Percentiles rank a stretch among this genome's conserved stretches.
phyloP scores from a whole-genome alignment of 2,113 vertebrate genomes.

The Anser cygnoides region DNA sequence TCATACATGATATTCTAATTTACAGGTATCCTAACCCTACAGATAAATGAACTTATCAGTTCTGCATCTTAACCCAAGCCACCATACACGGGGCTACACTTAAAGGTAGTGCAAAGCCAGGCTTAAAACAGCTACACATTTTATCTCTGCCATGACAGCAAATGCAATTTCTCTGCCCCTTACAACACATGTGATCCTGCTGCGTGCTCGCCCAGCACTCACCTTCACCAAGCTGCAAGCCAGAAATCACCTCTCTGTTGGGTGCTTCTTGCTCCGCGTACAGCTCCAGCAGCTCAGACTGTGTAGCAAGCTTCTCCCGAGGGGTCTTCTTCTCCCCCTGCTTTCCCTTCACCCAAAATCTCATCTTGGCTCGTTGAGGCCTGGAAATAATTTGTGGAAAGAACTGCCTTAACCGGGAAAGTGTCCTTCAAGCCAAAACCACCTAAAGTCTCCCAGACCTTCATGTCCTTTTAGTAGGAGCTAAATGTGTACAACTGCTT shows the following conservation, averaged over 20 bases:
- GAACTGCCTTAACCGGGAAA: background rate
- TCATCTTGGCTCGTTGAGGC: conserved; percentile 89
- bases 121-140: background rate
- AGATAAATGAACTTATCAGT: background rate
- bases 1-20: accelerated
- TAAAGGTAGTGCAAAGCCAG: background rate
- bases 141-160: accelerated
- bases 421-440: background rate
- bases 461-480: background rate
- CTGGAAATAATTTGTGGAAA: conserved; percentile 68
- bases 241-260: conserved; percentile 66
- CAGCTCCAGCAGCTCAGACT: conserved; percentile 79
- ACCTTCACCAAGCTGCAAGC: conserved; percentile 85
- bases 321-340: conserved; percentile 88
- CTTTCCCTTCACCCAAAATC: conserved; percentile 93
- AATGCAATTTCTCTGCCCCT: background rate
- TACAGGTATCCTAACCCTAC: background rate
- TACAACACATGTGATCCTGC: accelerated
- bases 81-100: accelerated
- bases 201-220: background rate
- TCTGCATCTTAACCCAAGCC: background rate
- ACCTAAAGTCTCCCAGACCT: background rate
- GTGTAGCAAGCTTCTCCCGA: conserved; percentile 83
- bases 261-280: conserved; percentile 64
- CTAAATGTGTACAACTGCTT: background rate